Percentiles rank a stretch among this genome's conserved stretches.
Evolutionary conservation across 2,797 vertebrate species (phyloP).

Genomic region (Etheostoma nigrum): DNA sequence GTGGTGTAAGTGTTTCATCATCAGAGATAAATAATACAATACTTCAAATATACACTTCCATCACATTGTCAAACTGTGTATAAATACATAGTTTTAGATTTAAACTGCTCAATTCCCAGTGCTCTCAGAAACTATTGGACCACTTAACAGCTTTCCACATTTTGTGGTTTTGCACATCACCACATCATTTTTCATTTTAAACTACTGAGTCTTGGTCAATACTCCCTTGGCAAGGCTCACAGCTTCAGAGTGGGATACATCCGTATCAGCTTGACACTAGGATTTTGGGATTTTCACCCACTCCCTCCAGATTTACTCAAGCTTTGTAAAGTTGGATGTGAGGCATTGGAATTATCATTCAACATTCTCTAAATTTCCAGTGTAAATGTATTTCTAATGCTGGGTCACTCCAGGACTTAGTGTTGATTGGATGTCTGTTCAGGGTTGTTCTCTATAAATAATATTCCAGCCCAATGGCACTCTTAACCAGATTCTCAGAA

Average conservation of each 20-base stretch:
- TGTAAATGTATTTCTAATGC: conserved; percentile 19
- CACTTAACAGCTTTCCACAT: neutral
- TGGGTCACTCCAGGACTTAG: conserved; percentile 22
- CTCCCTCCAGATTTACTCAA: conserved; percentile 43
- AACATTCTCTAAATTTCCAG: conserved; percentile 23
- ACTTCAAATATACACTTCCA: neutral
- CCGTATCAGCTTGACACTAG: conserved; percentile 42
- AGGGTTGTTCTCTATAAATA: conserved; percentile 8
- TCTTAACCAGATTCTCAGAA: conserved; percentile 14
- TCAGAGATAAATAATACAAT: neutral
- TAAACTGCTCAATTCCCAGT: neutral
- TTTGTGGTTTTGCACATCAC: conserved; percentile 14
- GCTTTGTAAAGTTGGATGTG: conserved; percentile 45
- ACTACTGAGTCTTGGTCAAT: conserved; percentile 23
- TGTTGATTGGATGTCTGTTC: conserved; percentile 38
- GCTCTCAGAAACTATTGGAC: conserved; percentile 4
- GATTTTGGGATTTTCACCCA: conserved; percentile 51
- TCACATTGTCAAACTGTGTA: neutral
- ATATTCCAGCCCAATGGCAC: conserved; percentile 17
- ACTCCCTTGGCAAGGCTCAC: conserved; percentile 25
- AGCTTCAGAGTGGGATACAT: conserved; percentile 31
- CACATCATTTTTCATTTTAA: conserved; percentile 17
- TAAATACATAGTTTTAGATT: neutral
- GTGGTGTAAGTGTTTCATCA: too few species aligned
- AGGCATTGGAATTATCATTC: conserved; percentile 28